Conservation (phyloP, 2,888 invertebrate genomes). For the Bruchidius siliquastri region DNA sequence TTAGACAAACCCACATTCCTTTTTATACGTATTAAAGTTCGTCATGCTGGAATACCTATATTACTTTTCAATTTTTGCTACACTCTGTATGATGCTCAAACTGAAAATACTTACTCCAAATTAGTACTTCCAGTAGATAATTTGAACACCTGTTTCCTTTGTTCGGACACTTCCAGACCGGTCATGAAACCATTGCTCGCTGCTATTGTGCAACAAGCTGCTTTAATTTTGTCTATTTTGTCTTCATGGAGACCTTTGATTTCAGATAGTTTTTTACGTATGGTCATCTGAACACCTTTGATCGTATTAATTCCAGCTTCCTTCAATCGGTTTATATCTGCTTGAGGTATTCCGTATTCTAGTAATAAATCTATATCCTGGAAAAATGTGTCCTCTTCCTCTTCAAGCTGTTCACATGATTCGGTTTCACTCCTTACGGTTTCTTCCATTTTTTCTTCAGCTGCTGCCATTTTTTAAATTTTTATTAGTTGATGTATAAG, state of each 20-base stretch:
- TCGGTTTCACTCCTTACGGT: conserved; percentile 15
- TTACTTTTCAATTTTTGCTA: no score
- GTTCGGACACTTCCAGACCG: conserved; percentile 68
- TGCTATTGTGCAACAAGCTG: conserved; percentile 64
- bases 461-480: conserved; percentile 5
- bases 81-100: no score
- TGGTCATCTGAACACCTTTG: conserved; percentile 77
- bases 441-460: conserved; percentile 16
- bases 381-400: conserved; percentile 65
- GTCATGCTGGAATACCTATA: no score
- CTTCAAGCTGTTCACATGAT: conserved; percentile 43
- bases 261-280: conserved; percentile 64
- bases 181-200: conserved; percentile 64
- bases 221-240: conserved; percentile 70
- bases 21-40: no score
- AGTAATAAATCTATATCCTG: conserved; percentile 68
- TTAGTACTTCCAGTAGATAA: conserved; percentile 63
- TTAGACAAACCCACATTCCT: no score
- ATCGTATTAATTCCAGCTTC: conserved; percentile 73
- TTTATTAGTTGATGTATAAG: not conserved
- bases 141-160: conserved; percentile 67
- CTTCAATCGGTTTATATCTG: conserved; percentile 74
- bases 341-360: conserved; percentile 61
- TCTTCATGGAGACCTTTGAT: conserved; percentile 74
- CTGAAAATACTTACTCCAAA: conserved; percentile 59